A percentile compares a stretch with the other conserved stretches of the same genome.
phyloP scores from a whole-genome alignment of 2,888 invertebrate genomes.

The Physocephala rufipes region DNA sequence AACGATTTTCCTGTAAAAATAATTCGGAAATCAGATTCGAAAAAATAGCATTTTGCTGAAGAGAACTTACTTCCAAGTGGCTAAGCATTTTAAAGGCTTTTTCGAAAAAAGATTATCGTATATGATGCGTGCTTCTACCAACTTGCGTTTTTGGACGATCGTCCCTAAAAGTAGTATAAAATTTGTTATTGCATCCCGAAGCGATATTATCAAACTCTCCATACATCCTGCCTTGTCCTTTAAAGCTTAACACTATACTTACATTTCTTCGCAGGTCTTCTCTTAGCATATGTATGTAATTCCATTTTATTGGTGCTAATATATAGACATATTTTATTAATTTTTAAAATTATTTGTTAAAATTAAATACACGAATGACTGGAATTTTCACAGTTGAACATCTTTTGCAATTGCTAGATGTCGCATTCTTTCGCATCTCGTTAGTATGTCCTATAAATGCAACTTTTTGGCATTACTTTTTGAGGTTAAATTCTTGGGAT shows the following conservation, averaged over 20 bases:
- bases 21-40: not conserved
- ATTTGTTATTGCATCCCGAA: not conserved
- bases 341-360: slow-evolving; percentile 6
- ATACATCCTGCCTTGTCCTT: too few species aligned
- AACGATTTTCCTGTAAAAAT: slow-evolving; percentile 49
- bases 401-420: too few species aligned
- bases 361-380: not conserved
- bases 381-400: not conserved
- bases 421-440: not conserved
- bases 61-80: slow-evolving; percentile 60
- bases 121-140: slow-evolving; percentile 58
- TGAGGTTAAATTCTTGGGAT: slow-evolving; percentile 44
- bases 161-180: slow-evolving; percentile 52
- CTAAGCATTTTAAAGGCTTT: slow-evolving; percentile 53
- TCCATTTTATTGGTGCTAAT: slow-evolving; percentile 50
- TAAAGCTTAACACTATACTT: too few species aligned
- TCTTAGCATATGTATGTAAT: slow-evolving; percentile 61
- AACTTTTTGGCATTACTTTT: slow-evolving; percentile 46
- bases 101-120: slow-evolving; percentile 57
- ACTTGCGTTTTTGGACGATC: slow-evolving; percentile 57
- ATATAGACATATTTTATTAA: slow-evolving; percentile 11
- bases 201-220: not conserved
- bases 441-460: slow-evolving; percentile 28
- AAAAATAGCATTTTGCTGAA: not conserved
- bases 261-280: slow-evolving; percentile 58